Base-by-base conservation (phyloP, 2,797 vertebrate genomes). In the Fundulus diaphanus region DNA sequence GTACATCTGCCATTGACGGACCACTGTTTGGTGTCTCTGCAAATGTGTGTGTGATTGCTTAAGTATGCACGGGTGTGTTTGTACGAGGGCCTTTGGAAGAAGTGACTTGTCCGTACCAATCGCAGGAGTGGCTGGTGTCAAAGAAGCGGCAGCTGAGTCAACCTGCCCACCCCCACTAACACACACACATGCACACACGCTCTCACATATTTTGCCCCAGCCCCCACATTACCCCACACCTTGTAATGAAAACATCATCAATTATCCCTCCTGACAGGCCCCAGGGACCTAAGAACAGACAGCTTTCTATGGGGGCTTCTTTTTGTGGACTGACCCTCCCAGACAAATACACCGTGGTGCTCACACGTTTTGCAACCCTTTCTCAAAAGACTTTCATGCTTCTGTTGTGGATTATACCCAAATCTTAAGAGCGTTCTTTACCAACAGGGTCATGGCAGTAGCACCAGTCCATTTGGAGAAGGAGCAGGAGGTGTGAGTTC, bases 221-320 rank as follows among this genome's bases (percentile, higher is more conserved):
- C 92, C 92, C 92, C 90, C 90, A 89, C 90, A 90, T 93, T 93
- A 90, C 90, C 94, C 95, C 95, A 96, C 92, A 96, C 95, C 96
- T 96, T 96, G 94, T 95, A 96, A 96, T 95, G 95, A 97, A 98
- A 97, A 96, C 96, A 96, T 95, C 96, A 97, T 98, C 96, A 97
- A 95, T 98, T 97, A 96, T 92, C 92, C 90, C 85, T 89, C 90
- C 82, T 95, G 96, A 97, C 96, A 97, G 96, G 94, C 92, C 85
- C 92, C 87, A 91, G 95, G 95, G 95, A 96, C 92, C 92, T 67
- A 70, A 20, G 88, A 93, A 89, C 91, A 94, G 94, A 95, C 94
- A 94, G 91, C 92, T 94, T 93, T 94, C 94, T 95, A 88, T 90
- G 88, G 94, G 94, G 94, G 93, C 94, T 96, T 94, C 94, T 95